Evolutionary conservation across 1,140 invertebrate genomes (phyloP), one percentile per base, ranked within the genome.

Genomic region (Theocolax elegans): DNA sequence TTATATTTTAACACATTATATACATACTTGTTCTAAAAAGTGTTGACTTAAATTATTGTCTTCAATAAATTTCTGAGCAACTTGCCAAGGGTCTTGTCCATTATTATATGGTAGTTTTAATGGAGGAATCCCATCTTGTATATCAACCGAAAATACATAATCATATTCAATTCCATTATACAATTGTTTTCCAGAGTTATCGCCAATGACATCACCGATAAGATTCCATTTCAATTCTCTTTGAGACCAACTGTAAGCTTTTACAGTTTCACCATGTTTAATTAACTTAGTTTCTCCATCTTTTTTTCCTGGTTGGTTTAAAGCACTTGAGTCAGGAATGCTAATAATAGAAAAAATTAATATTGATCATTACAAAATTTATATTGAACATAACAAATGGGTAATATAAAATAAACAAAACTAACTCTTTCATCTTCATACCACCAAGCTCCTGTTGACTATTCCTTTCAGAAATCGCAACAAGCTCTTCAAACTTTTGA

Each of bases 141-240:
- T 92, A 76, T 97, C 96, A 4, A 99, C 95, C 73, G 90, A 92
- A 82, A 99, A 99, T 19, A 98, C 96, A 86, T 92, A 98, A 87
- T 99, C 97, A 82, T 98, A 98, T 78, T 95, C 92, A 89, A 92
- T 90, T 74, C 96, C 96, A 79, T 97, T 91, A 80, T 91, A 90
- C 66, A 95, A 81, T 21, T 90, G 91, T 83, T 95, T 97, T 31
- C 85, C 88, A 54, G 91, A 88, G 0, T 87, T 88, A 3, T 92
- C 91, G 3, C 96, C 95, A 73, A 95, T 90, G 1, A 98, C 95
- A 80, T 97, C 95, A 2, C 97, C 97, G 51, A 98, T 87, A 83
- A 95, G 92, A 60, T 90, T 89, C 97, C 97, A 98, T 44, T 90
- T 87, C 21, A 87, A 78, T 48, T 91, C 87, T 6, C 87, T 88